Evolutionary conservation across 2,888 invertebrate species (phyloP).

Genomic region (Drosophila lacicola): DNA sequence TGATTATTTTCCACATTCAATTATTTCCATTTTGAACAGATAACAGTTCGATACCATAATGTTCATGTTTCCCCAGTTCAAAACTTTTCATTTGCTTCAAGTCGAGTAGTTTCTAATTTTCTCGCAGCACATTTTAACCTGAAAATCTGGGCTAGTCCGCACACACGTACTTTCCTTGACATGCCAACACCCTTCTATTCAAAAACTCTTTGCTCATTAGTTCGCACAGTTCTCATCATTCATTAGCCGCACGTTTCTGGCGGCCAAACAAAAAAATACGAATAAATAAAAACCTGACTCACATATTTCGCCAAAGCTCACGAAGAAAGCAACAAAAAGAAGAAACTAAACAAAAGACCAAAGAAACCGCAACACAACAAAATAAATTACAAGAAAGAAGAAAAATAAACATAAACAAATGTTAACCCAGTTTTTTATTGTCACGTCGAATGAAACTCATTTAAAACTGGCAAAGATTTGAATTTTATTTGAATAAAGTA

Average conservation of each 20-base stretch:
- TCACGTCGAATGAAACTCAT: slow-evolving; percentile 9
- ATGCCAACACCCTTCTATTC: slow-evolving; percentile 1
- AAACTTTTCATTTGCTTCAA: background rate
- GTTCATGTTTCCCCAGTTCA: background rate
- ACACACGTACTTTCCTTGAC: slow-evolving; percentile 36
- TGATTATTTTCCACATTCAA: too few species aligned
- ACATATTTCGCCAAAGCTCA: slow-evolving; percentile 12
- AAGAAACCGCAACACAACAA: slow-evolving; percentile 17
- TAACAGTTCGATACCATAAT: background rate
- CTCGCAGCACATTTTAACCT: slow-evolving; percentile 1
- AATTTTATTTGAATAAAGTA: slow-evolving; percentile 29
- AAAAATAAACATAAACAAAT: slow-evolving; percentile 35
- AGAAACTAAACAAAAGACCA: slow-evolving; percentile 3
- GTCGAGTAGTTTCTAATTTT: slow-evolving; percentile 1
- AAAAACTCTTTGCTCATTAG: slow-evolving; percentile 18
- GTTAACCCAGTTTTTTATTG: slow-evolving; percentile 60
- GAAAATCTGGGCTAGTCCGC: slow-evolving; percentile 26
- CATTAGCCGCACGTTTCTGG: slow-evolving; percentile 47
- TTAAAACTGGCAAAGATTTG: background rate
- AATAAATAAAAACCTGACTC: slow-evolving; percentile 36
- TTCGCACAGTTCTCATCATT: slow-evolving; percentile 47
- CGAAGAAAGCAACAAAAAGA: slow-evolving; percentile 25
- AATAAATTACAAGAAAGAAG: slow-evolving; percentile 17
- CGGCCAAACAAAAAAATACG: slow-evolving; percentile 7
- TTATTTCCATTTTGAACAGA: background rate